Evolutionary conservation across 2,797 vertebrate species (phyloP).

Genomic region (Myotis planiceps): DNA sequence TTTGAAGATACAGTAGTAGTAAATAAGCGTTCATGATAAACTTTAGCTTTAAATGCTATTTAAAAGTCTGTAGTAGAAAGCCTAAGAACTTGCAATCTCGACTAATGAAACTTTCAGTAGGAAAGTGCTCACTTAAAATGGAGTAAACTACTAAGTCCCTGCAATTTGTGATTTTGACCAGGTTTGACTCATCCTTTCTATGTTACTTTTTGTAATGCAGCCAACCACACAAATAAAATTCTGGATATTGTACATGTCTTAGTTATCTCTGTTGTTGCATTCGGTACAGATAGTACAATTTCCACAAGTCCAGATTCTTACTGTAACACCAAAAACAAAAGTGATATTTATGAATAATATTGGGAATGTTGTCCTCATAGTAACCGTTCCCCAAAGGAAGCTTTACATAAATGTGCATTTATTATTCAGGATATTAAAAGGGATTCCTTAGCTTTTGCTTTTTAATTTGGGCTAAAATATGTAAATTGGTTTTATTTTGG

Average conservation of each 20-base stretch:
- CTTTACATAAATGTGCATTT: slow-evolving; percentile 57
- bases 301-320: slow-evolving; percentile 65
- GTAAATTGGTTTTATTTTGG: slow-evolving; percentile 80
- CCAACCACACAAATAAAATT: slow-evolving; percentile 41
- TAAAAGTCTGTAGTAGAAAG: slow-evolving; percentile 64
- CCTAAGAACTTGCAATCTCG: slow-evolving; percentile 46
- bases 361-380: slow-evolving; percentile 56
- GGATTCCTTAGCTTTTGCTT: slow-evolving; percentile 77
- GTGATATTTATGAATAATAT: slow-evolving; percentile 64
- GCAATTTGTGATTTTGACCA: slow-evolving; percentile 35
- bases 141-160: slow-evolving; percentile 4
- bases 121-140: slow-evolving; percentile 47
- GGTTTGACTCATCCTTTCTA: slow-evolving; percentile 36
- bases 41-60: slow-evolving; percentile 59
- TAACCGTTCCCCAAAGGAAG: slow-evolving; percentile 55
- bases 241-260: slow-evolving; percentile 35
- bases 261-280: slow-evolving; percentile 63
- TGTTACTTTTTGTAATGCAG: slow-evolving; percentile 32
- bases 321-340: slow-evolving; percentile 71
- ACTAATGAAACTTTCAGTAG: background rate
- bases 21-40: slow-evolving; percentile 65
- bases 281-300: slow-evolving; percentile 63
- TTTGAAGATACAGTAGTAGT: slow-evolving; percentile 54
- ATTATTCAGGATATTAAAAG: slow-evolving; percentile 72
- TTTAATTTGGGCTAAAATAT: slow-evolving; percentile 79